phyloP scores from a whole-genome alignment of 2,888 invertebrate genomes.

The Melieria crassipennis region DNA sequence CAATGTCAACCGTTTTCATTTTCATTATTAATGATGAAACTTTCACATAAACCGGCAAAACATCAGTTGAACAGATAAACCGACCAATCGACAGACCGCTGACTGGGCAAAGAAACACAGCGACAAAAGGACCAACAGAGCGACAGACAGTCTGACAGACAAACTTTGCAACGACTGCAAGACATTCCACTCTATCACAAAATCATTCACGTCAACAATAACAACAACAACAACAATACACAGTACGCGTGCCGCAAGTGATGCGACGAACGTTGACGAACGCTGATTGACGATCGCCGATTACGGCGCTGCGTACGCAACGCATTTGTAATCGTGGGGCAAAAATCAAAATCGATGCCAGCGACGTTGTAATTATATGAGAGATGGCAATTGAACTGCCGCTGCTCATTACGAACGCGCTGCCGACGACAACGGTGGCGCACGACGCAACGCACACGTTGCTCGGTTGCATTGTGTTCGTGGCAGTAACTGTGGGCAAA shows the following conservation, averaged over 20 bases:
- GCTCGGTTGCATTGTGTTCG: no score
- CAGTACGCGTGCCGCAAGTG: not conserved
- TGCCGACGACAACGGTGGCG: no score
- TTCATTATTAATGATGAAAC: slow-evolving; percentile 45
- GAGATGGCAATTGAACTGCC: slow-evolving; percentile 46
- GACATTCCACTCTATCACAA: slow-evolving; percentile 24
- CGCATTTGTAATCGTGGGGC: no score
- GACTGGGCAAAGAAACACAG: no score
- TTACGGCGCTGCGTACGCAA: slow-evolving; percentile 12
- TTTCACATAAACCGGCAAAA: slow-evolving; percentile 40
- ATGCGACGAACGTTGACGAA: no score
- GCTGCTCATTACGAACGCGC: no score
- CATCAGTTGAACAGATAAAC: not conserved
- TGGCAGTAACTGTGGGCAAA: no score
- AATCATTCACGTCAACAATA: slow-evolving; percentile 18
- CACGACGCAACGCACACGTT: no score
- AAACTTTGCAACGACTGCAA: not conserved
- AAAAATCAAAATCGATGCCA: slow-evolving; percentile 36
- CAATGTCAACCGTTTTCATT: slow-evolving; percentile 46
- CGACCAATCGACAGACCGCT: not conserved
- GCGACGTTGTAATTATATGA: slow-evolving; percentile 33
- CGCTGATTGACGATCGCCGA: slow-evolving; percentile 30
- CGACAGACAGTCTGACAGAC: slow-evolving; percentile 5
- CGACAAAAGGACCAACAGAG: not conserved
- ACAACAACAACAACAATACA: slow-evolving; percentile 2